phyloP scores from a whole-genome alignment of 2,888 invertebrate genomes.

The Dyspetes luteomarginatus region DNA sequence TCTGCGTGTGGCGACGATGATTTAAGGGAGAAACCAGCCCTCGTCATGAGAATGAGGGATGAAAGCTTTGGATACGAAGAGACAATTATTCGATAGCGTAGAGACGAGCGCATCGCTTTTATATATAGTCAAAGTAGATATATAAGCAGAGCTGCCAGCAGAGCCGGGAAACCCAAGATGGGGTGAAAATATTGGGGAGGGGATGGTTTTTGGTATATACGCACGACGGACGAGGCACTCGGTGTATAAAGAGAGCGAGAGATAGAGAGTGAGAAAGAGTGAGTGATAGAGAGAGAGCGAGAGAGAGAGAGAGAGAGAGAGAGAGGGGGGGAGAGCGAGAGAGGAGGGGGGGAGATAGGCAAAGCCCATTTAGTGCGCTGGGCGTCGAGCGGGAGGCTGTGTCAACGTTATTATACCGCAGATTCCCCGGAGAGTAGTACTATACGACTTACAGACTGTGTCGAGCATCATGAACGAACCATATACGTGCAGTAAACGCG shows the following conservation, averaged over 20 bases:
- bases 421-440: conserved; percentile 77
- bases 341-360: conserved; percentile 63
- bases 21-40: background rate
- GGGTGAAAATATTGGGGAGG: conserved; percentile 38
- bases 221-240: conserved; percentile 5
- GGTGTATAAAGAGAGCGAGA: conserved; percentile 56
- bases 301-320: conserved; percentile 64
- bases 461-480: conserved; percentile 31
- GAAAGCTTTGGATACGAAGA: conserved; percentile 39
- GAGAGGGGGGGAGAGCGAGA: conserved; percentile 57
- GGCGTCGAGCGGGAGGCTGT: conserved; percentile 72
- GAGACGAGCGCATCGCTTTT: conserved; percentile 3
- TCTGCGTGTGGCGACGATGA: background rate
- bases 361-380: conserved; percentile 75
- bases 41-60: conserved; percentile 28
- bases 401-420: conserved; percentile 81
- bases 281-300: conserved; percentile 50
- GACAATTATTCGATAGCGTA: conserved; percentile 7
- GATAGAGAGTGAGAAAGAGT: conserved; percentile 64
- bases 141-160: conserved; percentile 50
- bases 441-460: conserved; percentile 4
- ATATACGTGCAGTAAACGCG: conserved; percentile 34
- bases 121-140: conserved; percentile 11
- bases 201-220: conserved; percentile 37
- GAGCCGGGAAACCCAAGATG: conserved; percentile 19